These are phyloP conservation scores for Phasianus colchicus DNA, from an alignment of 2,113 vertebrate species.

Conservation along the genomic window DNA sequence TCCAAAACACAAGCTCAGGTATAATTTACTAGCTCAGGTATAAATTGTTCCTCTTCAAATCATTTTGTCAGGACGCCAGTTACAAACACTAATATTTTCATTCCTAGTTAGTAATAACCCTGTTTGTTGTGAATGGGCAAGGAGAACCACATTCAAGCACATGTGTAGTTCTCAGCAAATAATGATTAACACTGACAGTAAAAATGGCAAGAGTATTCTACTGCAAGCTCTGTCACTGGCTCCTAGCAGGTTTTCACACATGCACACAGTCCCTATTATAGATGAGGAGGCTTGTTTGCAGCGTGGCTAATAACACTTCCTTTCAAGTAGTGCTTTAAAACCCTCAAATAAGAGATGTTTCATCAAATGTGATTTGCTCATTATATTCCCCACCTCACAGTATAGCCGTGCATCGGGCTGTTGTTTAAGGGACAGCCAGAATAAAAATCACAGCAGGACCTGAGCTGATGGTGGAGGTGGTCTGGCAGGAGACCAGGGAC, in stretches of 20 bases:
- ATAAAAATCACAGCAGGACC: conserved; percentile 4
- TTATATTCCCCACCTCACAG: not conserved
- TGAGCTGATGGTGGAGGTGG: not conserved
- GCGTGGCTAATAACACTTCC: conserved; percentile 22
- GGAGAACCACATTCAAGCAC: not conserved
- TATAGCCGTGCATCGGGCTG: not conserved
- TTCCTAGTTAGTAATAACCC: not conserved
- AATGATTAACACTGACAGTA: not conserved
- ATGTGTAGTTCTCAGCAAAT: not conserved
- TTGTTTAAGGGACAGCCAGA: conserved; percentile 3
- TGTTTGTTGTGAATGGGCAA: not conserved
- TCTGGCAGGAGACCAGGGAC: conserved; percentile 18
- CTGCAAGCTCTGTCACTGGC: not conserved
- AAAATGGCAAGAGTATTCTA: not conserved
- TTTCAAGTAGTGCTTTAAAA: conserved; percentile 28
- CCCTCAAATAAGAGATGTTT: not conserved
- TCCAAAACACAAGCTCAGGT: not conserved
- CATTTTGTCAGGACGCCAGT: not conserved
- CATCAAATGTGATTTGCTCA: conserved; percentile 19
- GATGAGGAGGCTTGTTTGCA: conserved; percentile 23
- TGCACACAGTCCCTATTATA: not conserved
- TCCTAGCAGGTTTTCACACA: not conserved
- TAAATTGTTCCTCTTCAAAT: not conserved
- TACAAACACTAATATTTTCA: not conserved
- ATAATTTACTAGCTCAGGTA: not conserved